These are phyloP conservation scores for Eupelmus urozonus DNA, from an alignment of 2,888 invertebrate species.

Conservation along the genomic window DNA sequence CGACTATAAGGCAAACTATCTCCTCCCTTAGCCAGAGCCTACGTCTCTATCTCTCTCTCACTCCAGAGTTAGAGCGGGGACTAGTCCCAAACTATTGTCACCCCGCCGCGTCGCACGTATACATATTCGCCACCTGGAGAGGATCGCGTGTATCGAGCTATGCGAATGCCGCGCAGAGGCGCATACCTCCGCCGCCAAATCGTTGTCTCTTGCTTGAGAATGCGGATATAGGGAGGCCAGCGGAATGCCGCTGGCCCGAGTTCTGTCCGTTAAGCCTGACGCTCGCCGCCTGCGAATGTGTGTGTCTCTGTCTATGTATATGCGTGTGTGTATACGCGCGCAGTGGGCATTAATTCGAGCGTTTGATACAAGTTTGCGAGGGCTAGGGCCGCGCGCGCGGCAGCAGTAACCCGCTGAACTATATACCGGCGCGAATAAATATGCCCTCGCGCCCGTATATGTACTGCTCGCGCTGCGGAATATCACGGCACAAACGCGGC, in stretches of 20 bases:
- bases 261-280: neutral
- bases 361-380: slow-evolving; percentile 27
- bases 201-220: slow-evolving; percentile 40
- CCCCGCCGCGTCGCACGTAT: neutral
- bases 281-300: neutral
- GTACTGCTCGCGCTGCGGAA: no score
- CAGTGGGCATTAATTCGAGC: slow-evolving; percentile 37
- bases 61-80: no score
- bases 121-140: neutral
- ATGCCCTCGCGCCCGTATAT: no score
- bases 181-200: neutral
- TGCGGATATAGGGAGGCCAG: neutral
- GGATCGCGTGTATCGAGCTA: slow-evolving; percentile 10
- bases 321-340: neutral
- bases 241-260: neutral
- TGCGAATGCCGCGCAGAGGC: slow-evolving; percentile 43
- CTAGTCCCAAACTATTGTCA: neutral
- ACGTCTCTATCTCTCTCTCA: no score
- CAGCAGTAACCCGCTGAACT: neutral
- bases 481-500: neutral
- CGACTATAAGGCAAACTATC: no score
- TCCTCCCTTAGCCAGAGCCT: no score
- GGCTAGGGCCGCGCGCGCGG: neutral
- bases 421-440: slow-evolving; percentile 27
- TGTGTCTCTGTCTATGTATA: neutral